A percentile compares a stretch with the other conserved stretches of the same genome.
Evolutionary conservation across 2,797 vertebrate species (phyloP).

Genomic region (Siniperca undulata): DNA sequence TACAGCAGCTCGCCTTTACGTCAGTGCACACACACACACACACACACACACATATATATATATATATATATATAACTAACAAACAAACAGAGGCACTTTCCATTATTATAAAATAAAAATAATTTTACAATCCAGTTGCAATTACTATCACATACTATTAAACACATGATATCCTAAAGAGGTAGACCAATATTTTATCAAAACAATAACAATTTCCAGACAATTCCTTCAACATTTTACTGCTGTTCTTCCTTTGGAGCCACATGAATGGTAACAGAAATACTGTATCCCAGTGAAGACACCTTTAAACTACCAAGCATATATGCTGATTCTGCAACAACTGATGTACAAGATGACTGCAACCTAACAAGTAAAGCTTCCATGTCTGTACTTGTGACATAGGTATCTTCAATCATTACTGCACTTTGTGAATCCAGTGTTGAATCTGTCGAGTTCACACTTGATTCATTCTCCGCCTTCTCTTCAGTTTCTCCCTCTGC

Average conservation of each 20-base stretch:
- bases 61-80: too few species aligned
- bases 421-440: background rate
- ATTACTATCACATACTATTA: background rate
- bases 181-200: background rate
- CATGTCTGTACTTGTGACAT: background rate
- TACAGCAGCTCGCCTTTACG: too few species aligned
- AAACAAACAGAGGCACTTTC: background rate
- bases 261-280: conserved; percentile 58
- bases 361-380: conserved; percentile 34
- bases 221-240: background rate
- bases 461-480: conserved; percentile 1
- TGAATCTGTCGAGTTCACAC: background rate
- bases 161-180: conserved; percentile 12
- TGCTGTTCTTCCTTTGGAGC: conserved; percentile 11
- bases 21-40: background rate
- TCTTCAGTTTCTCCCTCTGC: background rate
- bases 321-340: conserved; percentile 49
- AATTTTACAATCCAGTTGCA: conserved; percentile 10
- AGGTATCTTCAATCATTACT: background rate
- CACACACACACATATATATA: too few species aligned
- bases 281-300: conserved; percentile 17
- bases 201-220: background rate
- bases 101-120: conserved; percentile 14
- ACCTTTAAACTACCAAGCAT: conserved; percentile 23
- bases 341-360: conserved; percentile 48